Conservation (phyloP, 2,797 vertebrate genomes). For the Brachymystax lenok region DNA sequence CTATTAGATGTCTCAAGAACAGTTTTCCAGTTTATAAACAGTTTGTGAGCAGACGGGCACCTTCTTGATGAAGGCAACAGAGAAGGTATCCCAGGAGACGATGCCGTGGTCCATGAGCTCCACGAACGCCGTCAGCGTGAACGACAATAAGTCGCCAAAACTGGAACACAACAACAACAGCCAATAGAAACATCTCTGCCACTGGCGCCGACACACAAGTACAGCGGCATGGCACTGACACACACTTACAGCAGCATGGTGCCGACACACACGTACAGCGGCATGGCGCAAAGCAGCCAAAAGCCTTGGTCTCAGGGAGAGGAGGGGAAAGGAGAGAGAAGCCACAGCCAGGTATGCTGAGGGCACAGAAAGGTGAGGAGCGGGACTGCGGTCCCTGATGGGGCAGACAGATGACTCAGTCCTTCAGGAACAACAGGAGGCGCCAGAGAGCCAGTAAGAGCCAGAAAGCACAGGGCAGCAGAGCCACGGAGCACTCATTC, state of each 20-base stretch:
- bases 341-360: slow-evolving; percentile 53
- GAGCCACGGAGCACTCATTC: slow-evolving; percentile 27
- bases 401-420: slow-evolving; percentile 1
- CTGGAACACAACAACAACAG: slow-evolving; percentile 80
- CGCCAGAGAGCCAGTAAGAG: slow-evolving; percentile 52
- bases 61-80: slow-evolving; percentile 99
- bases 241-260: slow-evolving; percentile 13
- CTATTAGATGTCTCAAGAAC: too few species aligned
- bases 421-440: slow-evolving; percentile 50
- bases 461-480: slow-evolving; percentile 37
- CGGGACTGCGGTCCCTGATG: neutral
- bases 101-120: slow-evolving; percentile 99
- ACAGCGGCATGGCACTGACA: neutral
- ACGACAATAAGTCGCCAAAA: slow-evolving; percentile 97
- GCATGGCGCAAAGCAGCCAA: slow-evolving; percentile 42
- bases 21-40: too few species aligned
- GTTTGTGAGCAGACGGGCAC: slow-evolving; percentile 60
- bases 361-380: slow-evolving; percentile 22
- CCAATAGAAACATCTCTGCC: slow-evolving; percentile 65
- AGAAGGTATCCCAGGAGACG: slow-evolving; percentile 98
- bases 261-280: slow-evolving; percentile 9
- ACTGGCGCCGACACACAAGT: slow-evolving; percentile 32
- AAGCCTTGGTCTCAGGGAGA: slow-evolving; percentile 27
- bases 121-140: slow-evolving; percentile 96
- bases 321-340: slow-evolving; percentile 16